Conservation (phyloP, 2,113 vertebrate species). For the Bufo gargarizans region DNA sequence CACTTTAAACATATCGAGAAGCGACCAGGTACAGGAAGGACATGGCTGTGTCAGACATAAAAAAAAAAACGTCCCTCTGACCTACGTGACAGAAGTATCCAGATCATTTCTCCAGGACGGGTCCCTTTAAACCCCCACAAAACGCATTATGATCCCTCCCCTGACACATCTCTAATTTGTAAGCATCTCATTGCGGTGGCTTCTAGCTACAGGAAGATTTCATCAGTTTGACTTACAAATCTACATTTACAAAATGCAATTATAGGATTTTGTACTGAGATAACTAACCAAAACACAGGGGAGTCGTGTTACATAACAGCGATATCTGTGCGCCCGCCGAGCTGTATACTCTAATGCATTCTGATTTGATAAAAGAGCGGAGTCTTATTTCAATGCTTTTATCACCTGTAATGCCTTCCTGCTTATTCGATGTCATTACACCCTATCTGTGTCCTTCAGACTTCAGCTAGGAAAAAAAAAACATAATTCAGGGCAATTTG, state of each 20-base stretch:
- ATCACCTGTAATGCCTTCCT: constrained; percentile 54
- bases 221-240: constrained; percentile 53
- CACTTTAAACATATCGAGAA: too few species aligned
- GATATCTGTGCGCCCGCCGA: background rate
- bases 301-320: constrained; percentile 51
- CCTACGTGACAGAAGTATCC: background rate
- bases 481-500: constrained; percentile 48
- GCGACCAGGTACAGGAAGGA: background rate
- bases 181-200: constrained; percentile 41
- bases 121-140: constrained; percentile 21
- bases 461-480: background rate
- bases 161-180: constrained; percentile 53
- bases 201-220: constrained; percentile 39
- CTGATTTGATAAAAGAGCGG: constrained; percentile 46
- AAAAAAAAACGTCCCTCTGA: background rate
- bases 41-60: background rate
- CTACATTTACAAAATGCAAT: constrained; percentile 56
- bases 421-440: constrained; percentile 38
- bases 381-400: constrained; percentile 55
- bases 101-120: background rate
- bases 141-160: constrained; percentile 44
- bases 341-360: constrained; percentile 49
- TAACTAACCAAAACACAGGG: constrained; percentile 44
- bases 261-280: constrained; percentile 55
- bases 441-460: constrained; percentile 51